Conservation (phyloP, 2,888 invertebrate genomes). For the Lypha dubia region DNA sequence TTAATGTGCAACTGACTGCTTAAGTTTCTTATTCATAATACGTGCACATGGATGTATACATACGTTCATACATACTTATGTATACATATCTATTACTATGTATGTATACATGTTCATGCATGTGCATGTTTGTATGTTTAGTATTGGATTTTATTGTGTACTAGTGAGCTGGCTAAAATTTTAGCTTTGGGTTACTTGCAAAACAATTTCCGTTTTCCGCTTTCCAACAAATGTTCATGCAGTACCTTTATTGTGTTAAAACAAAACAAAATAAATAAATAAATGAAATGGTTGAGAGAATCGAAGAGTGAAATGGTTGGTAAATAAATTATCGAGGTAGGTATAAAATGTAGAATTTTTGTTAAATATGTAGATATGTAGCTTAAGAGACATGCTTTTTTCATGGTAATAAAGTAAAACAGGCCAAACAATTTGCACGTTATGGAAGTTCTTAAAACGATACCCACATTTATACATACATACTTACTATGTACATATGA, state of each 20-base stretch:
- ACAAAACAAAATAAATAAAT: slow-evolving; percentile 38
- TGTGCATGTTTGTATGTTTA: neutral
- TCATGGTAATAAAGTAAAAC: neutral
- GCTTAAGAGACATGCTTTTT: neutral
- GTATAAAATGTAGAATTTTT: slow-evolving; percentile 4
- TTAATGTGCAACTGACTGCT: slow-evolving; percentile 59
- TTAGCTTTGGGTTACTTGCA: slow-evolving; percentile 60
- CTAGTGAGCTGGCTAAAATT: slow-evolving; percentile 23
- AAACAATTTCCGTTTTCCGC: slow-evolving; percentile 72
- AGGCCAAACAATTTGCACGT: neutral
- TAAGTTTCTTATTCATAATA: slow-evolving; percentile 28
- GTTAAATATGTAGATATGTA: no score
- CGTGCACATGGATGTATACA: neutral
- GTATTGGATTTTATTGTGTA: neutral
- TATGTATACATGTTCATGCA: neutral
- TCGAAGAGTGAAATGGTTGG: slow-evolving; percentile 19
- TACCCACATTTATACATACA: no score
- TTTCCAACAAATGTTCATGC: slow-evolving; percentile 53
- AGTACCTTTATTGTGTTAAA: slow-evolving; percentile 23
- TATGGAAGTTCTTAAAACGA: neutral
- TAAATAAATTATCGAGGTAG: slow-evolving; percentile 27
- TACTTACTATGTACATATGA: no score
- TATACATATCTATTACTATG: neutral
- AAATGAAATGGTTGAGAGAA: slow-evolving; percentile 15
- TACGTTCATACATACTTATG: neutral